These are phyloP conservation scores for Ictalurus punctatus DNA, from an alignment of 2,113 vertebrate genomes.

Conservation along the genomic window DNA sequence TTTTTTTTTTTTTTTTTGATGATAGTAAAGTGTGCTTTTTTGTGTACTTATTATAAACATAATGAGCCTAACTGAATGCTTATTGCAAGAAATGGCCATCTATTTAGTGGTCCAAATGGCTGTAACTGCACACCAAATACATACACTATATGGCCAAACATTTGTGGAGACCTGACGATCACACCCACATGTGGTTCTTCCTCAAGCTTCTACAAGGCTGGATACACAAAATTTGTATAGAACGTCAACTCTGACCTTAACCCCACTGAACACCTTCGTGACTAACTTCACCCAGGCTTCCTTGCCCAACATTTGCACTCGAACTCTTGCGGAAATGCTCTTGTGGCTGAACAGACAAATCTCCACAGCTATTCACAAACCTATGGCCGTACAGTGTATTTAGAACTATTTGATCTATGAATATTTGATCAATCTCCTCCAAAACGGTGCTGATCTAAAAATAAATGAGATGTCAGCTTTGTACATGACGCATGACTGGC, in stretches of 20 bases:
- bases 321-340: not conserved
- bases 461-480: slow-evolving; percentile 37
- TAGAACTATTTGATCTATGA: not conserved
- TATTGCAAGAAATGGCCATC: not conserved
- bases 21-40: not conserved
- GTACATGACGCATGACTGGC: slow-evolving; percentile 35
- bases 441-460: slow-evolving; percentile 36
- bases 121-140: not conserved
- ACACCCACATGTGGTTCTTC: not conserved
- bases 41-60: too few relatives aligned
- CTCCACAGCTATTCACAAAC: not conserved
- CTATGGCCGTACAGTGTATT: not conserved
- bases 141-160: not conserved
- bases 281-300: not conserved
- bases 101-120: not conserved
- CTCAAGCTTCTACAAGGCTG: not conserved
- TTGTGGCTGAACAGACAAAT: not conserved
- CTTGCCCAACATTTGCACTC: not conserved
- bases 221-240: not conserved
- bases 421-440: not conserved
- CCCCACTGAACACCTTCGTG: not conserved
- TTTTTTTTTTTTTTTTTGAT: too few relatives aligned
- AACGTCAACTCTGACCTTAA: not conserved
- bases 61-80: too few relatives aligned
- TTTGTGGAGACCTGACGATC: not conserved